phyloP scores from a whole-genome alignment of 2,797 vertebrate species.

The Cossypha heuglini region DNA sequence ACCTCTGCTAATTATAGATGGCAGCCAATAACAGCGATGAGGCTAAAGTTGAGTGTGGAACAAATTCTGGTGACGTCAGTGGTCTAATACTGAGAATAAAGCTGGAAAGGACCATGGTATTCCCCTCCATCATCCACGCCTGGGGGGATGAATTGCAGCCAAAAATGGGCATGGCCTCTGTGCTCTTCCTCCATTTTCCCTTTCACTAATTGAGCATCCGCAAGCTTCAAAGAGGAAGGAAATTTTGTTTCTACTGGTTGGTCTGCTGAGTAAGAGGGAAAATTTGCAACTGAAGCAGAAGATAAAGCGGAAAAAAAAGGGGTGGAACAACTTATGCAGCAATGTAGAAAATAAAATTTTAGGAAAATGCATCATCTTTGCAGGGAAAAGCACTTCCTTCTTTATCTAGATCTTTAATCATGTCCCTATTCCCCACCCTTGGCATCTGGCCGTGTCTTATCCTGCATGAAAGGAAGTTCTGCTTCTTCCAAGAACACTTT shows the following conservation, averaged over 20 bases:
- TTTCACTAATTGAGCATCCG: background rate
- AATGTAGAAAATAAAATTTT: background rate
- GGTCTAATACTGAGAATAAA: background rate
- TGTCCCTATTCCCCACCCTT: background rate
- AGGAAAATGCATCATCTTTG: conserved; percentile 23
- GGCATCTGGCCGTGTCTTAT: conserved; percentile 5
- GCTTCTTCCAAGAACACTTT: conserved; percentile 69
- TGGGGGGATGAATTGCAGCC: background rate
- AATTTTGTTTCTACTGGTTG: conserved; percentile 27
- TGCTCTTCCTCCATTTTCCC: background rate
- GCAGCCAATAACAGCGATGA: background rate
- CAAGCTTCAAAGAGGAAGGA: conserved; percentile 51
- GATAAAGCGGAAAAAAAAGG: background rate
- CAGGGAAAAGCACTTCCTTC: conserved; percentile 1
- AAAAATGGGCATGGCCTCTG: background rate
- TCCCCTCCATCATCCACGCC: rapidly evolving
- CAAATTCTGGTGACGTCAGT: background rate
- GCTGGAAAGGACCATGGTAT: background rate
- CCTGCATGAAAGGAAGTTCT: conserved; percentile 65
- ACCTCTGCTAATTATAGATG: background rate
- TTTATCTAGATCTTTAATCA: background rate
- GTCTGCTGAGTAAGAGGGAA: conserved; percentile 34
- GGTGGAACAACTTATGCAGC: background rate
- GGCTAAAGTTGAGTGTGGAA: background rate
- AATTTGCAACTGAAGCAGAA: conserved; percentile 52